Base-by-base conservation (phyloP, 1,140 invertebrate species). In the Micrasema minimum region DNA sequence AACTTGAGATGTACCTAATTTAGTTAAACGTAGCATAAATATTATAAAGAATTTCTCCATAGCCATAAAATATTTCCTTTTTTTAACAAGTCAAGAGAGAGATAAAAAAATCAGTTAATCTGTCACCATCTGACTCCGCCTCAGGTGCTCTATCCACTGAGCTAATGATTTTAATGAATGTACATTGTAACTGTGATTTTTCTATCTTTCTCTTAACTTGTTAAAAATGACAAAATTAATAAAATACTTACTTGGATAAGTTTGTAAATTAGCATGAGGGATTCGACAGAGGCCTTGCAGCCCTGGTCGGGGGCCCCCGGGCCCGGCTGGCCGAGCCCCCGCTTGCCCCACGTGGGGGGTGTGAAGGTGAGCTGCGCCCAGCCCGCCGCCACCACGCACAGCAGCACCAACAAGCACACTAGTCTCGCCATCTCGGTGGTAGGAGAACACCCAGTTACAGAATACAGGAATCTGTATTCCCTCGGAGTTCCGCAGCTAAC, bases 261-360 rank as follows among this genome's bases (percentile, higher is more conserved):
- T 66, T 73, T 69, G 51, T 69, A 48, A 31, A 70, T 73, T 6
- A 73, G 23, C 61, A 69, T 69, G 4, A 69, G 61, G 22, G 72
- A 69, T 41, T 73, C 68, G 11, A 70, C 66, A 10, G 68, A 65
- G 2, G 66, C 69, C 31, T 73, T 62, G 41, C 72, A 73, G 38
- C 31, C 55, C 20, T 53, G 46, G 2, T 70, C 62, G 41, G 43
- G 22, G 16, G 14, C 48, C 5, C 53, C 66, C 10, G 41, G 7
- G 12, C 53, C 66, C 5, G 38, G 7, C 22, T 23, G 37, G 10
- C 43, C 41, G 2, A 66, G 14, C 7, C 43, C 35, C 4, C 80
- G 74, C 57, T 81, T 81, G 26, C 80, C 80, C 80, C 80, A 81
- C 18, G 77, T 77, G 26, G 26, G 79, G 18, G 80, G 79, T 2